Evolutionary conservation across 2,797 vertebrate species (phyloP).

Genomic region (Tamandua tetradactyla): DNA sequence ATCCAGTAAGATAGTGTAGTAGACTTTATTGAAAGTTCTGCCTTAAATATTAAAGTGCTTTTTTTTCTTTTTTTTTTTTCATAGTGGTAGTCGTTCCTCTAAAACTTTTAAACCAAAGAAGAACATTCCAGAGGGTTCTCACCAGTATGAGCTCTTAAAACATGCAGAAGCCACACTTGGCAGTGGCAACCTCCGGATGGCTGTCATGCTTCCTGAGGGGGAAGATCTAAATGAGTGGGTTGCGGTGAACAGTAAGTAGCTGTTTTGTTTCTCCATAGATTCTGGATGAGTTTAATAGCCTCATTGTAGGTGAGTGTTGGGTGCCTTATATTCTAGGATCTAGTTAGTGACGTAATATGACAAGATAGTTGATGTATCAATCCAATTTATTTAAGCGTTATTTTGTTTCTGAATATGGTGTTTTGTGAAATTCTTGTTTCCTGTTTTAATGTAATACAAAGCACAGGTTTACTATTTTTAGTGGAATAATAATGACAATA

Average conservation of each 20-base stretch:
- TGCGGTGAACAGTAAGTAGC: constrained; percentile 97
- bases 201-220: constrained; percentile 97
- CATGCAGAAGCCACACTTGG: constrained; percentile 98
- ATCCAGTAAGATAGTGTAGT: neutral
- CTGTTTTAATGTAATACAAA: neutral
- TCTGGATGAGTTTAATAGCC: neutral
- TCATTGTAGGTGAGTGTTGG: neutral
- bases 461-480: constrained; percentile 23
- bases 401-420: constrained; percentile 43
- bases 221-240: constrained; percentile 99
- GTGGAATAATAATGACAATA: neutral
- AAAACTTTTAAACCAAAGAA: constrained; percentile 99
- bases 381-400: neutral
- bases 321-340: neutral
- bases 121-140: constrained; percentile 98
- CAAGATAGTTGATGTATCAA: neutral
- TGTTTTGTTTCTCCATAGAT: neutral
- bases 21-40: neutral
- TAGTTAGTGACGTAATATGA: neutral
- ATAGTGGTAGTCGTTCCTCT: constrained; percentile 94
- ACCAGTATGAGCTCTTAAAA: constrained; percentile 98
- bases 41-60: constrained; percentile 27
- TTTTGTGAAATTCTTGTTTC: constrained; percentile 50
- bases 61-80: constrained; percentile 33
- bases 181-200: constrained; percentile 97